Percentiles rank a stretch among this genome's conserved stretches.
phyloP scores from a whole-genome alignment of 1,140 invertebrate genomes.

The Panagrolaimus sp. region DNA sequence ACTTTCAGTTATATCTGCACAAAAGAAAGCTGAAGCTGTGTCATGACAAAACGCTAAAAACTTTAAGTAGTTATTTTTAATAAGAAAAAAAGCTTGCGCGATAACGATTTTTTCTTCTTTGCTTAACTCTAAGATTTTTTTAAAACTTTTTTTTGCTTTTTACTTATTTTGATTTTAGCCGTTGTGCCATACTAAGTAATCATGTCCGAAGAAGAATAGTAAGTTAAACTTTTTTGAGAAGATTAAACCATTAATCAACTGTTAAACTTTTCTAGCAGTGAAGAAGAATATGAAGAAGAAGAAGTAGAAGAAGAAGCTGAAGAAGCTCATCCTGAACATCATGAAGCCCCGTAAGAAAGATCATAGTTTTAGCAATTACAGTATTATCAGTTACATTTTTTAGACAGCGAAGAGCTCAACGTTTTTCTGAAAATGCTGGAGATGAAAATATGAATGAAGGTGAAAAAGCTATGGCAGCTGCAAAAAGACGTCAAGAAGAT shows the following conservation, averaged over 20 bases:
- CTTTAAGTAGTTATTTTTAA: too few species aligned
- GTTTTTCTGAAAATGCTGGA: slow-evolving; percentile 70
- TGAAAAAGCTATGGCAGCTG: slow-evolving; percentile 50
- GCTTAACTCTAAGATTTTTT: background rate
- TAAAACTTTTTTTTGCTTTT: background rate
- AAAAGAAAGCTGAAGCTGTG: too few species aligned
- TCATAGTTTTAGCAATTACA: background rate
- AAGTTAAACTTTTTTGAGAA: slow-evolving; percentile 9
- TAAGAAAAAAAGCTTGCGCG: too few species aligned
- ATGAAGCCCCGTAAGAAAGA: slow-evolving; percentile 13
- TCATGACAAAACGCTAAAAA: too few species aligned
- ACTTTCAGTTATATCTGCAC: too few species aligned
- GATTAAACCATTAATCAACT: background rate
- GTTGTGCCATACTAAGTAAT: background rate
- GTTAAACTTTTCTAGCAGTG: slow-evolving; percentile 21
- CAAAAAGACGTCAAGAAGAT: slow-evolving; percentile 53
- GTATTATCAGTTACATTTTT: slow-evolving; percentile 5
- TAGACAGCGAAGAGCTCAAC: slow-evolving; percentile 8
- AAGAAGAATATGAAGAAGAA: slow-evolving; percentile 43
- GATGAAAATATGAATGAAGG: slow-evolving; percentile 69
- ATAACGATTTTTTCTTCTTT: too few species aligned
- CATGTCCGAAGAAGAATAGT: slow-evolving; percentile 23
- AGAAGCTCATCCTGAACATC: slow-evolving; percentile 16
- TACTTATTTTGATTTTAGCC: background rate
- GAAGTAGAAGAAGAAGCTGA: slow-evolving; percentile 47